Percentiles rank a stretch among this genome's conserved stretches.
phyloP scores from a whole-genome alignment of 2,797 vertebrate genomes.

The Babyrousa celebensis region DNA sequence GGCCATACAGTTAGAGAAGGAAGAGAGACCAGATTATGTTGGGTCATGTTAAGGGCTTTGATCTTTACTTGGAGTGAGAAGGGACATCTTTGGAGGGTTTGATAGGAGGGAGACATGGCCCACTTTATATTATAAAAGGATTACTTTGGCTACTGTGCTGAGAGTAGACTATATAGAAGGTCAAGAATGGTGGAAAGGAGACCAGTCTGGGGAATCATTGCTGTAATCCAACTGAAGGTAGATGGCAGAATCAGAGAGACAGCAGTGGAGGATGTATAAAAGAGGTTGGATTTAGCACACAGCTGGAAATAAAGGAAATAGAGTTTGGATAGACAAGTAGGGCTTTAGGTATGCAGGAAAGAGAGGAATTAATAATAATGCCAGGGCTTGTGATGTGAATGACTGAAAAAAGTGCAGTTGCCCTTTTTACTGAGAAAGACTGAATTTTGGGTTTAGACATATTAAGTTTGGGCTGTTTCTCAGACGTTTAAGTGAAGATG shows the following conservation, averaged over 20 bases:
- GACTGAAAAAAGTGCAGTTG: slow-evolving; percentile 15
- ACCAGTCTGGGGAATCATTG: background rate
- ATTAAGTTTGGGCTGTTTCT: background rate
- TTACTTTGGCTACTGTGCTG: background rate
- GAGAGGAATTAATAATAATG: slow-evolving; percentile 1
- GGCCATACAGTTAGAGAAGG: background rate
- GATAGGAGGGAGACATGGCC: background rate
- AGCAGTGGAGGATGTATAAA: background rate
- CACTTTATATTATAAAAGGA: background rate
- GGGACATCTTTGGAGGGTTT: background rate
- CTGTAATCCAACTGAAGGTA: background rate
- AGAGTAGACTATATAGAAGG: background rate
- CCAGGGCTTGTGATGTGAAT: background rate
- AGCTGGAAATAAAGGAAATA: background rate
- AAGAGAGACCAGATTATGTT: background rate
- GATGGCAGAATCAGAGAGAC: background rate
- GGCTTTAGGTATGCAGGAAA: background rate
- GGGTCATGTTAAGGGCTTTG: background rate
- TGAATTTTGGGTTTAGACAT: background rate
- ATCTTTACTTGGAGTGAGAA: background rate
- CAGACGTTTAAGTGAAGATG: background rate
- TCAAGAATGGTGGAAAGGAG: background rate
- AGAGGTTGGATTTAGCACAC: background rate
- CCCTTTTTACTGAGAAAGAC: background rate
- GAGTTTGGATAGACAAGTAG: background rate